Base-by-base conservation (phyloP, 1,140 invertebrate species). In the Nymphalis io region DNA sequence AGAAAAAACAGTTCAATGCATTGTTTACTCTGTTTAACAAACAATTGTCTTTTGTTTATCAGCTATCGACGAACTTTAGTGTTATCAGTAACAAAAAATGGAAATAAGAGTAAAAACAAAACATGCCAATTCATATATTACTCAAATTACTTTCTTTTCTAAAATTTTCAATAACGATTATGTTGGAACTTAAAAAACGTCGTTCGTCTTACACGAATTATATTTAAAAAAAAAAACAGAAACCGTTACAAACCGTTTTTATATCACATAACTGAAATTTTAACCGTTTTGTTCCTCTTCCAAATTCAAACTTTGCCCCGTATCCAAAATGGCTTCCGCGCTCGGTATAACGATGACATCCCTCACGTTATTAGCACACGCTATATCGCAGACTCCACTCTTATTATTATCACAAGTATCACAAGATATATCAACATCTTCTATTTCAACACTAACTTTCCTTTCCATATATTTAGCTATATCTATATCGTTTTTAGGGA, bases 291-390 rank as follows among this genome's bases (percentile, higher is more conserved):
- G 21, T 70, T 63, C 68, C 51, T 61, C 20, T 46, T 64, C 58
- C 55, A 70, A 63, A 51, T 51, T 51, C 46, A 12, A 51, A 65
- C 65, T 38, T 15, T 68, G 73, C 18, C 65, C 73, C 0, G 67
- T 88, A 72, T 89, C 85, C 74, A 92, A 78, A 3, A 90, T 90
- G 20, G 91, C 90, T 66, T 92, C 90, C 8, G 90, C 90, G 60
- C 90, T 92, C 3, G 87, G 89, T 83, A 92, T 87, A 10, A 92
- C 91, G 15, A 92, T 92, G 3, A 92, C 89, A 6, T 92, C 91
- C 10, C 74, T 79, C 55, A 90, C 85, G 39, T 74, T 82, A 64
- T 83, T 83, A 33, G 80, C 80, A 73, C 87, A 90, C 6, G 60
- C 74, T 11, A 81, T 60, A 69, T 84, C 82, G 74, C 82, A 83